Conservation (phyloP, 2,113 vertebrate species). For the Phylloscopus trochilus region DNA sequence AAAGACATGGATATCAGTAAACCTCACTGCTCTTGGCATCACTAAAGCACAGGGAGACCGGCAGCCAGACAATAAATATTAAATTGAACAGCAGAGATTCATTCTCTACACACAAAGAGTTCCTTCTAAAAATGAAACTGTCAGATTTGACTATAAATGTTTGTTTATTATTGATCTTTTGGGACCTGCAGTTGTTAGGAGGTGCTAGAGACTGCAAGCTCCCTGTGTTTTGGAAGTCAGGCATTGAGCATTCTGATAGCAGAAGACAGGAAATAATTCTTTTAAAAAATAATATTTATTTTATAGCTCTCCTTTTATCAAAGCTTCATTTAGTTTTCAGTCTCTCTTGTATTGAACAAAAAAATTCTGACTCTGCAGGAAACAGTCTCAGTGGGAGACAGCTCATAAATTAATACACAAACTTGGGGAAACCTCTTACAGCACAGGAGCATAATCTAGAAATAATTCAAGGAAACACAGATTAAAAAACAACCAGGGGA, state of each 20-base stretch:
- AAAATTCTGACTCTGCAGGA: neutral
- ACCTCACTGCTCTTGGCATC: neutral
- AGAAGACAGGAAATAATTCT: neutral
- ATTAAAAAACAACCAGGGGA: neutral
- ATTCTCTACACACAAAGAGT: neutral
- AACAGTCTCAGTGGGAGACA: neutral
- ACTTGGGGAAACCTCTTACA: neutral
- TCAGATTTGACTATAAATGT: constrained; percentile 30
- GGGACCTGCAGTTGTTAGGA: neutral
- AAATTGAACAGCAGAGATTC: constrained; percentile 37
- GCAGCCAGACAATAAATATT: constrained; percentile 19
- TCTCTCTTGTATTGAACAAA: neutral
- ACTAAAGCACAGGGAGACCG: neutral
- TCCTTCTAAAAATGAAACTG: constrained; percentile 34
- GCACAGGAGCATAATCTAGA: neutral
- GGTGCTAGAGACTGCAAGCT: neutral
- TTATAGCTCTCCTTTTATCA: neutral
- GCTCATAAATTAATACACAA: constrained; percentile 27
- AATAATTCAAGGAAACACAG: neutral
- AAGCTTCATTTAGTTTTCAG: constrained; percentile 1
- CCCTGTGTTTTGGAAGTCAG: neutral
- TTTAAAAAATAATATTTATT: neutral
- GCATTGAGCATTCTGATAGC: neutral
- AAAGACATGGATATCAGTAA: neutral
- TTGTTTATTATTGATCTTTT: constrained; percentile 55